Conservation (phyloP, 2,888 invertebrate species). For the Archaeoteleia sp. region DNA sequence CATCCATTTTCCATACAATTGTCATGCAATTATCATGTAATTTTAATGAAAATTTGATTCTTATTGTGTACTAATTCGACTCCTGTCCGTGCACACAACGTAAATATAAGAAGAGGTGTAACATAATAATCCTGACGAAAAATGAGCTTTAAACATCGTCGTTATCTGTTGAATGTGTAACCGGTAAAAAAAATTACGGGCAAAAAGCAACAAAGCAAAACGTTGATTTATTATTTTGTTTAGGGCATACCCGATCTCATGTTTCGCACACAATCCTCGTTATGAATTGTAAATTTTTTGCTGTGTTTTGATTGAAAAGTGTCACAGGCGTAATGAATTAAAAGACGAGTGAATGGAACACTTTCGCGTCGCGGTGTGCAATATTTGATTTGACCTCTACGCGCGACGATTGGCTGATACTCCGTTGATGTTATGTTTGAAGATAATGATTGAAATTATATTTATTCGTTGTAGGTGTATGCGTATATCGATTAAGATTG, state of each 20-base stretch:
- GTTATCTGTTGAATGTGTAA: slow-evolving; percentile 13
- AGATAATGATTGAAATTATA: slow-evolving; percentile 39
- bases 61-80: too few species aligned
- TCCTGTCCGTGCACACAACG: too few species aligned
- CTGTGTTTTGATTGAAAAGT: too few species aligned
- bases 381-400: slow-evolving; percentile 6
- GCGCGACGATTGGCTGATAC: slow-evolving; percentile 1
- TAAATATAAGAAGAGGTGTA: not conserved
- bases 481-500: slow-evolving; percentile 11
- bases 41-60: too few species aligned
- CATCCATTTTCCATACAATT: too few species aligned
- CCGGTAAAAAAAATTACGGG: too few species aligned
- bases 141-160: slow-evolving; percentile 36
- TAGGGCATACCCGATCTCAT: slow-evolving; percentile 40
- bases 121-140: slow-evolving; percentile 13
- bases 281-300: not conserved
- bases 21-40: too few species aligned
- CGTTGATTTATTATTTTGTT: slow-evolving; percentile 42
- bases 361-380: slow-evolving; percentile 2
- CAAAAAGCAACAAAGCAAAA: slow-evolving; percentile 13
- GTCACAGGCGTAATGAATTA: too few species aligned
- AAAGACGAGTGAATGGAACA: too few species aligned
- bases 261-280: slow-evolving; percentile 37
- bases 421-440: slow-evolving; percentile 41
- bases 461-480: slow-evolving; percentile 39